These are phyloP conservation scores for Dendrolimus punctatus DNA, from an alignment of 1,140 invertebrate species.

Conservation along the genomic window DNA sequence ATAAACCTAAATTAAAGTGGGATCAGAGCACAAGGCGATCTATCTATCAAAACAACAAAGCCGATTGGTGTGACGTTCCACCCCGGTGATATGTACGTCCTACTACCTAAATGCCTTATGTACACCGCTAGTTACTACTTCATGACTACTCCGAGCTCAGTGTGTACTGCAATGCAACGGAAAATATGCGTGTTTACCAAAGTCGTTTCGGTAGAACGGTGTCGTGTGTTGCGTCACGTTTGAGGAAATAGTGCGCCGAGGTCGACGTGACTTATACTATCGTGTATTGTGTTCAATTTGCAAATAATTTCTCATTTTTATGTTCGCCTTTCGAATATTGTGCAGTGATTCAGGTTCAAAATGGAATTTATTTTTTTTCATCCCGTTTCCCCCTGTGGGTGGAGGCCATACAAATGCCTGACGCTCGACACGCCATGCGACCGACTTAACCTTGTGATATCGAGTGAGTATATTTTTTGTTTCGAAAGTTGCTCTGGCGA, in stretches of 20 bases:
- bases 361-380: constrained; percentile 53
- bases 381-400: constrained; percentile 49
- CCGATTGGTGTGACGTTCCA: constrained; percentile 70
- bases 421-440: constrained; percentile 50
- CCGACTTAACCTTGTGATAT: constrained; percentile 65
- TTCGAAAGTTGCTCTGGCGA: constrained; percentile 13
- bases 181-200: constrained; percentile 72
- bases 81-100: constrained; percentile 69
- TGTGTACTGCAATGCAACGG: constrained; percentile 71
- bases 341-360: constrained; percentile 33
- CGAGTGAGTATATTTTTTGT: constrained; percentile 63
- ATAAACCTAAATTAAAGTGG: constrained; percentile 52
- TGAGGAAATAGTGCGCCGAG: constrained; percentile 67
- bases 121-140: constrained; percentile 71
- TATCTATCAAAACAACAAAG: constrained; percentile 69
- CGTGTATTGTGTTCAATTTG: constrained; percentile 49
- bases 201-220: constrained; percentile 70
- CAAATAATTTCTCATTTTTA: constrained; percentile 27
- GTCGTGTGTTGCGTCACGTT: constrained; percentile 69
- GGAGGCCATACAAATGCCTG: constrained; percentile 59
- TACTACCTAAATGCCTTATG: constrained; percentile 72
- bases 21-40: constrained; percentile 63
- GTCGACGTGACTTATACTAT: constrained; percentile 67
- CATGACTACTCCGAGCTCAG: constrained; percentile 71
- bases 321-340: constrained; percentile 25